These are phyloP conservation scores for Carabus problematicus DNA, from an alignment of 2,888 invertebrate species.

Conservation along the genomic window DNA sequence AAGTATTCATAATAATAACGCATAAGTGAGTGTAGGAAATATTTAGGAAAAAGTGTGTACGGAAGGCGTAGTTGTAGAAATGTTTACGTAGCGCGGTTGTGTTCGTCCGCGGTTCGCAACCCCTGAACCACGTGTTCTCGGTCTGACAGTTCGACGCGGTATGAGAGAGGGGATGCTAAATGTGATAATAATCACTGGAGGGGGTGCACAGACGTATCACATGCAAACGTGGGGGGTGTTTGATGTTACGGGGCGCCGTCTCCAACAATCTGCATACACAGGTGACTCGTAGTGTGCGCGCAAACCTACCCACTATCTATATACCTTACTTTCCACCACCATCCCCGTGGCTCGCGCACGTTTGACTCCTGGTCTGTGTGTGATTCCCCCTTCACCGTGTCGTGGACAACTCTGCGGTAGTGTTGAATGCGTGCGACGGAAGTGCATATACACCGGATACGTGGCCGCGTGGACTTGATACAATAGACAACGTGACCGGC, in stretches of 20 bases:
- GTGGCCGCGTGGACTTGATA: conserved; percentile 14
- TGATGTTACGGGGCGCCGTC: conserved; percentile 15
- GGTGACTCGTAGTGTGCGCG: conserved; percentile 43
- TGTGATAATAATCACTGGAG: conserved; percentile 57
- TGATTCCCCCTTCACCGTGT: background rate
- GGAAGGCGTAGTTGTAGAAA: background rate
- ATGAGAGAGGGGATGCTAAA: conserved; percentile 55
- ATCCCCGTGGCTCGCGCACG: background rate
- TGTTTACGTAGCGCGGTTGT: background rate
- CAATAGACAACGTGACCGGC: conserved; percentile 28
- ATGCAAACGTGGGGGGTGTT: background rate
- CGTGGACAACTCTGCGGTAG: conserved; percentile 6
- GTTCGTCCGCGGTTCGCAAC: conserved; percentile 12
- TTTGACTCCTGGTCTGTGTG: background rate
- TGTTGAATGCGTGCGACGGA: conserved; percentile 1
- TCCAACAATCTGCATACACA: conserved; percentile 36
- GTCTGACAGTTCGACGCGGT: conserved; percentile 54
- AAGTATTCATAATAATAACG: too few species aligned
- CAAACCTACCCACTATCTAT: conserved; percentile 1
- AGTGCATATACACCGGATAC: conserved; percentile 1
- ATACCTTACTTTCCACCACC: too few species aligned
- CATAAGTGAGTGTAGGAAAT: too few species aligned
- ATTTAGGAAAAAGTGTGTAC: background rate
- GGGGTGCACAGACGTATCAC: conserved; percentile 48
- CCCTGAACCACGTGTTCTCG: conserved; percentile 54